These are phyloP conservation scores for Morbakka virulenta DNA, from an alignment of 30 jellyfish, hydroid and myxozoan species.

Conservation along the genomic window DNA sequence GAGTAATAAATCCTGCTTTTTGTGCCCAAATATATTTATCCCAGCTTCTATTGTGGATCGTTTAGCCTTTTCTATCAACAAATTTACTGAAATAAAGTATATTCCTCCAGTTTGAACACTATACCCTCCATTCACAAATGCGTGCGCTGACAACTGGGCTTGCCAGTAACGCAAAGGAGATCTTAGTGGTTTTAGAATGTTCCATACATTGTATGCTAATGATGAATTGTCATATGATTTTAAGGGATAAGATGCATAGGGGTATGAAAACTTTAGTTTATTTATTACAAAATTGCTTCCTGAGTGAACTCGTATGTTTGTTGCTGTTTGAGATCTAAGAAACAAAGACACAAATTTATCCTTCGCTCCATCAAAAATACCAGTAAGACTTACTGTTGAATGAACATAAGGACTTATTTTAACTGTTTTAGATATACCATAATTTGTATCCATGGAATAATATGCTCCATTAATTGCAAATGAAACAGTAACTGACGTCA, in stretches of 20 bases:
- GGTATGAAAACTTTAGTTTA: background rate
- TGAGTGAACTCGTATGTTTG: background rate
- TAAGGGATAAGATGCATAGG: background rate
- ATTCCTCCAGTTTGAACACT: constrained; percentile 20
- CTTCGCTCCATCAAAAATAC: background rate
- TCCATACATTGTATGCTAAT: background rate
- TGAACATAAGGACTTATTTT: too few relatives aligned
- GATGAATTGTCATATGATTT: background rate
- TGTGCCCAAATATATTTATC: constrained; percentile 14
- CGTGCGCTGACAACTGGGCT: background rate
- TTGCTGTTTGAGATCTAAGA: background rate
- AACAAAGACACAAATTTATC: background rate
- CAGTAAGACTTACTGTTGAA: background rate
- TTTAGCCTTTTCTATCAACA: background rate
- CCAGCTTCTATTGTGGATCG: background rate
- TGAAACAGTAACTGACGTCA: background rate
- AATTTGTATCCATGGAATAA: background rate
- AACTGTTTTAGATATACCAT: background rate
- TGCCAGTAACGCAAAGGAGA: background rate
- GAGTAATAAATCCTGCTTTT: background rate
- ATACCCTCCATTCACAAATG: background rate
- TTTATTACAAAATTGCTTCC: background rate
- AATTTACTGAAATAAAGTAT: constrained; percentile 28
- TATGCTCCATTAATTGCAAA: background rate
- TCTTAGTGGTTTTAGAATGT: background rate